Percentiles rank a stretch among this genome's conserved stretches.
Conservation (phyloP, 2,797 vertebrate genomes). For the Moxostoma hubbsi region DNA sequence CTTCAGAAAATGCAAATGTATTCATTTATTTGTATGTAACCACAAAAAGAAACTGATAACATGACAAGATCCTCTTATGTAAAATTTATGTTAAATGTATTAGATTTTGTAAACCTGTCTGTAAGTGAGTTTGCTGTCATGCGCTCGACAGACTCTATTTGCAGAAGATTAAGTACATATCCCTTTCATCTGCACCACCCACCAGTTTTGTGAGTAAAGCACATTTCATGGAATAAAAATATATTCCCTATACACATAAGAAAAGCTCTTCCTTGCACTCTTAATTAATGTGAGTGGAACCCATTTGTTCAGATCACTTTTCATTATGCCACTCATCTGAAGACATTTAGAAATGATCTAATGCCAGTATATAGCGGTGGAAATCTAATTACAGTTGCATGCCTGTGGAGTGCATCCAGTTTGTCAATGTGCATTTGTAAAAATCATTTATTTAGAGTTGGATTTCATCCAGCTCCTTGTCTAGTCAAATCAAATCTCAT, state of each 20-base stretch:
- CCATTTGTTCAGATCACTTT: slow-evolving; percentile 46
- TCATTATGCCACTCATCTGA: slow-evolving; percentile 42
- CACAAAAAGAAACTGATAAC: not conserved
- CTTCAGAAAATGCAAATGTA: no score
- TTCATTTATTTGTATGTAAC: not conserved
- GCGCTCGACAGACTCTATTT: slow-evolving; percentile 12
- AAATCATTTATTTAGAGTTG: slow-evolving; percentile 41
- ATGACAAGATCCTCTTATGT: slow-evolving; percentile 3
- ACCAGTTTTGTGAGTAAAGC: slow-evolving; percentile 32
- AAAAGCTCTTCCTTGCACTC: slow-evolving; percentile 20
- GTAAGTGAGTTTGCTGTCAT: slow-evolving; percentile 17
- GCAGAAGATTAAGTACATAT: slow-evolving; percentile 34
- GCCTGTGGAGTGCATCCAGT: slow-evolving; percentile 39
- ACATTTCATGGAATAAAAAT: slow-evolving; percentile 23
- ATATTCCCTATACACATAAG: not conserved
- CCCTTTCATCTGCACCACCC: slow-evolving; percentile 23
- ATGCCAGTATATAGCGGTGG: slow-evolving; percentile 39
- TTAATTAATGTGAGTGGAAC: slow-evolving; percentile 31
- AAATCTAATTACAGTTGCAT: slow-evolving; percentile 42
- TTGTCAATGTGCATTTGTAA: slow-evolving; percentile 34
- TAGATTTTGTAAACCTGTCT: slow-evolving; percentile 18
- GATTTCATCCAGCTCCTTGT: slow-evolving; percentile 41
- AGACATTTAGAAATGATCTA: slow-evolving; percentile 40
- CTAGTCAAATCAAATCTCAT: slow-evolving; percentile 28
- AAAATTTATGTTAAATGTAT: not conserved